Evolutionary conservation across 2,888 invertebrate genomes (phyloP).

Genomic region (Galeruca laticollis): DNA sequence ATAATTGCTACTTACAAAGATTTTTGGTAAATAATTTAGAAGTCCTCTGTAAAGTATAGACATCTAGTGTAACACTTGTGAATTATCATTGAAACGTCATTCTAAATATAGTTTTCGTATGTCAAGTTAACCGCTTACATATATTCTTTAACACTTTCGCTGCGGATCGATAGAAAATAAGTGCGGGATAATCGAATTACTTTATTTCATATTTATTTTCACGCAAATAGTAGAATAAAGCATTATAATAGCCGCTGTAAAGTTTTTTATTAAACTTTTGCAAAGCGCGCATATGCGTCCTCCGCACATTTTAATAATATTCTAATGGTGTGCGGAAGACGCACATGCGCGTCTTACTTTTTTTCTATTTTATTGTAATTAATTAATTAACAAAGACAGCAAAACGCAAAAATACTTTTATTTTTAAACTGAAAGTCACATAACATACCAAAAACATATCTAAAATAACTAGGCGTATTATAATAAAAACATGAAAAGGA

Average conservation of each 20-base stretch:
- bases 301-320: conserved; percentile 16
- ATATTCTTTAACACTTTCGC: conserved; percentile 19
- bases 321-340: too few species aligned
- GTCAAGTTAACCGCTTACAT: too few species aligned
- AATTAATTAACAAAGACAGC: conserved; percentile 7
- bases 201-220: conserved; percentile 7
- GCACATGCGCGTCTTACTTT: conserved; percentile 4
- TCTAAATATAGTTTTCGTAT: too few species aligned
- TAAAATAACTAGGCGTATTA: not conserved
- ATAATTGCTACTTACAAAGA: too few species aligned
- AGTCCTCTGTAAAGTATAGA: too few species aligned
- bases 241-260: not conserved
- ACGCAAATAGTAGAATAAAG: conserved; percentile 2
- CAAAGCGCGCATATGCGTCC: conserved; percentile 12
- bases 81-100: too few species aligned
- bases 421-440: not conserved
- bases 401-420: not conserved
- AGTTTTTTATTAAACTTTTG: not conserved
- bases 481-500: not conserved
- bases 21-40: too few species aligned
- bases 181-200: conserved; percentile 6
- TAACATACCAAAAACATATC: conserved; percentile 4
- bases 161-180: conserved; percentile 7
- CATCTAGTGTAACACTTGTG: too few species aligned
- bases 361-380: conserved; percentile 6